phyloP scores from a whole-genome alignment of 2,113 vertebrate genomes.

The Ifrita kowaldi region DNA sequence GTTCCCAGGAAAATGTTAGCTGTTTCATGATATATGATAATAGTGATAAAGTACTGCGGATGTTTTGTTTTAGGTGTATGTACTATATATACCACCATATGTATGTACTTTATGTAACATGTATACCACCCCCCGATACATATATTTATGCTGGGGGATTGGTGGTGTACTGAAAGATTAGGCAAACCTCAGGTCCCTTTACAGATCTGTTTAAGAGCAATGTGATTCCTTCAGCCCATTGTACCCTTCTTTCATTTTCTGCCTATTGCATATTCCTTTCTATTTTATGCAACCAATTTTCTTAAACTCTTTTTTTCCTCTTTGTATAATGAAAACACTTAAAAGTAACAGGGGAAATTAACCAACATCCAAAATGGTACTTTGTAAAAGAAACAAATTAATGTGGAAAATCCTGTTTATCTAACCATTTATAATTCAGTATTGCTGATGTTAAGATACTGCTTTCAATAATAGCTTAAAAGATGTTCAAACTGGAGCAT shows the following conservation, averaged over 20 bases:
- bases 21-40: neutral
- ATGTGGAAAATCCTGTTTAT: neutral
- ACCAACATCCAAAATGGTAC: neutral
- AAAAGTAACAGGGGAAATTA: slow-evolving; percentile 30
- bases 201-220: neutral
- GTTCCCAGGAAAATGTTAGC: neutral
- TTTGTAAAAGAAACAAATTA: neutral
- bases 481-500: neutral
- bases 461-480: neutral
- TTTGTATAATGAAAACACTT: neutral
- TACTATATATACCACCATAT: neutral
- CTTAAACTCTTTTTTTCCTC: neutral
- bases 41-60: fast-evolving
- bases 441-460: neutral
- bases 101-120: neutral
- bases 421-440: neutral
- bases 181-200: neutral
- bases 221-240: neutral
- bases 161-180: neutral
- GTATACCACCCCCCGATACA: neutral
- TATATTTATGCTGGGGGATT: neutral
- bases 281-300: neutral
- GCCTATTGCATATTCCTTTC: neutral
- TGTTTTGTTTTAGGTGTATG: neutral
- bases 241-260: neutral